These are phyloP conservation scores for Bos indicus DNA, from an alignment of 2,113 vertebrate species.

Conservation along the genomic window DNA sequence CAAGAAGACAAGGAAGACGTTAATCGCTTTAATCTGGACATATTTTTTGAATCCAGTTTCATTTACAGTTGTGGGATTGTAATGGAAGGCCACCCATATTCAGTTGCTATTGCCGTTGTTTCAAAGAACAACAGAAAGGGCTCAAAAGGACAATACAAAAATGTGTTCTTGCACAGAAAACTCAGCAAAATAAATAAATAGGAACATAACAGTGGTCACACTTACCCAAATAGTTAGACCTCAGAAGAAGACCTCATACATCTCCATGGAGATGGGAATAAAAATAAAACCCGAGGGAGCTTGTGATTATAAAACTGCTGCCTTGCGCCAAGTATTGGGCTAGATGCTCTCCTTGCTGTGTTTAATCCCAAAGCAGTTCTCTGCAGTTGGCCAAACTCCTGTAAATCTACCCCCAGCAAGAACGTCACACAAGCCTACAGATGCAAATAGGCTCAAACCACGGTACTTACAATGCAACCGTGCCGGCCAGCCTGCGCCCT, in stretches of 20 bases:
- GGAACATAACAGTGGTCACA: not conserved
- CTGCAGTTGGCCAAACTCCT: not conserved
- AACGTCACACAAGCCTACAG: not conserved
- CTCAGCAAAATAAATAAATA: constrained; percentile 33
- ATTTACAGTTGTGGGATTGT: constrained; percentile 35
- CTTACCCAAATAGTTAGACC: constrained; percentile 5
- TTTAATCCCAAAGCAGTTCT: not conserved
- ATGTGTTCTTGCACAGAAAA: constrained; percentile 30
- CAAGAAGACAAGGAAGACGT: not conserved
- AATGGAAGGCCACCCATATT: constrained; percentile 37
- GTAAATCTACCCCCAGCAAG: not conserved
- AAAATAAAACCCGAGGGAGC: not conserved
- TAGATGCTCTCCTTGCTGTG: not conserved
- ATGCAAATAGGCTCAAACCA: not conserved
- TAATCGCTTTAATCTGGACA: not conserved
- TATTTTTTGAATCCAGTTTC: not conserved
- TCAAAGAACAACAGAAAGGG: constrained; percentile 26
- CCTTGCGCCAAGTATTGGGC: not conserved
- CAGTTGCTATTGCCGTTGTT: not conserved
- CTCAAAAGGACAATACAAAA: constrained; percentile 27
- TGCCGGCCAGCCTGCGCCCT: accelerated
- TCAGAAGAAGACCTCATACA: not conserved
- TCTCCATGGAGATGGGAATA: constrained; percentile 33
- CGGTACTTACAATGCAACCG: not conserved
- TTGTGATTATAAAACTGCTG: not conserved